Base-by-base conservation (phyloP, 1,140 invertebrate species). In the Scaptodrosophila lebanonensis region DNA sequence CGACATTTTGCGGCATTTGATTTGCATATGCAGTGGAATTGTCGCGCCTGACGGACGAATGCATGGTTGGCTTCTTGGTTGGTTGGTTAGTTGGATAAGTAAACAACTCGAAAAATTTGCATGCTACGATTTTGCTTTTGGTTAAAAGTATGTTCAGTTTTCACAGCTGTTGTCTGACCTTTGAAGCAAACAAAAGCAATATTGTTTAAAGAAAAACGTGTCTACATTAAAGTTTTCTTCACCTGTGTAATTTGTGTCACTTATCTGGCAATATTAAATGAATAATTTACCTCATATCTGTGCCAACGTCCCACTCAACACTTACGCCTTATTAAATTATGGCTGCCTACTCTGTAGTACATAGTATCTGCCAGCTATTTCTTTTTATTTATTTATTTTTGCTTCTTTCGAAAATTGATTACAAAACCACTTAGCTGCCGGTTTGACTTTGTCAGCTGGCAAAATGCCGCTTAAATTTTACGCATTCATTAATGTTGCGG, bases 401-500 rank as follows among this genome's bases (percentile, higher is more conserved):
- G 54, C 25, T 18, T 68, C 51, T 58, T 29, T 36, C 33, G 43
- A 43, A 58, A 79, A 66, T 69, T 79, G 68, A 82, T 82, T 79
- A 56, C 60, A 68, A 82, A 69, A 69, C 50, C 53, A 72, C 64
- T 68, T 73, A 54, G 43, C 54, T 67, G 54, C 48, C 68, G 44
- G 43, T 67, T 66, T 75, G 66, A 62, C 16, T 48, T 22, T 33
- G 29, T 47, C 16, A 45, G 54, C 40, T 63, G 60, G 58, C 53
- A 63, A 63, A 63, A 64, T 38, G 40, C 49, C 42, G 43, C 49
- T 82, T 79, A 75, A 65, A 68, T 79, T 82, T 82, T 82, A 82
- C 75, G 69, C 75, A 82, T 82, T 82, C 66, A 82, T 82, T 82
- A 75, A 75, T 75, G 69, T 67, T 82, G 42, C 62, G 75, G 66